These are phyloP conservation scores for Semicossyphus pulcher DNA, from an alignment of 2,113 vertebrate genomes.

Conservation along the genomic window DNA sequence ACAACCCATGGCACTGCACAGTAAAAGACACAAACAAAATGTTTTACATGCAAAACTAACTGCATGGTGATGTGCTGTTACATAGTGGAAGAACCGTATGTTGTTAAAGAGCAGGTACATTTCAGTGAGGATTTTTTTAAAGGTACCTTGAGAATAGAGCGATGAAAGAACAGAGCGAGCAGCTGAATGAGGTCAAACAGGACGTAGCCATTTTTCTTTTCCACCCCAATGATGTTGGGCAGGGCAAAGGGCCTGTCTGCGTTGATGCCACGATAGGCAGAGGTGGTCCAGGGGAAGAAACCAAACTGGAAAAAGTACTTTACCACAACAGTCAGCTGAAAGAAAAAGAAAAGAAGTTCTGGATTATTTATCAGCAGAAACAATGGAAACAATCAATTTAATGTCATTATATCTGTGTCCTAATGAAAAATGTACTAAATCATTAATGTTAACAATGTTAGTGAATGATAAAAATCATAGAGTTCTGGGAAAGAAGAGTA, in stretches of 20 bases:
- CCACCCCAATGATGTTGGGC: conserved; percentile 81
- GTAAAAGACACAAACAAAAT: neutral
- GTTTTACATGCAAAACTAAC: neutral
- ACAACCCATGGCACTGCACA: conserved; percentile 84
- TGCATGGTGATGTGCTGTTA: neutral
- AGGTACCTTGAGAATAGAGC: conserved; percentile 80
- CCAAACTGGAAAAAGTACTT: conserved; percentile 88
- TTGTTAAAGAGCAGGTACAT: neutral
- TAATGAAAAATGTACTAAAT: too few relatives aligned
- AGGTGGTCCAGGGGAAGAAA: conserved; percentile 86
- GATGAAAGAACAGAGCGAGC: conserved; percentile 81
- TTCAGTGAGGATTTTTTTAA: neutral
- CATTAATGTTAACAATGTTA: too few relatives aligned
- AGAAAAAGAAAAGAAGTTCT: conserved; percentile 5
- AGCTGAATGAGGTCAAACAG: conserved; percentile 83
- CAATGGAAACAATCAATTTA: neutral
- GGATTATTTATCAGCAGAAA: neutral
- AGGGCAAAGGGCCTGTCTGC: conserved; percentile 83
- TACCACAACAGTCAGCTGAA: conserved; percentile 83
- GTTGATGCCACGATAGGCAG: conserved; percentile 77
- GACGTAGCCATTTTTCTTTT: conserved; percentile 80
- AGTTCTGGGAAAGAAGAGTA: too few relatives aligned
- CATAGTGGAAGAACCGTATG: neutral
- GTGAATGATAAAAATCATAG: too few relatives aligned
- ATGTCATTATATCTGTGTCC: too few relatives aligned